Base-by-base conservation (phyloP, 2,797 vertebrate species). In the Neosalanx taihuensis region DNA sequence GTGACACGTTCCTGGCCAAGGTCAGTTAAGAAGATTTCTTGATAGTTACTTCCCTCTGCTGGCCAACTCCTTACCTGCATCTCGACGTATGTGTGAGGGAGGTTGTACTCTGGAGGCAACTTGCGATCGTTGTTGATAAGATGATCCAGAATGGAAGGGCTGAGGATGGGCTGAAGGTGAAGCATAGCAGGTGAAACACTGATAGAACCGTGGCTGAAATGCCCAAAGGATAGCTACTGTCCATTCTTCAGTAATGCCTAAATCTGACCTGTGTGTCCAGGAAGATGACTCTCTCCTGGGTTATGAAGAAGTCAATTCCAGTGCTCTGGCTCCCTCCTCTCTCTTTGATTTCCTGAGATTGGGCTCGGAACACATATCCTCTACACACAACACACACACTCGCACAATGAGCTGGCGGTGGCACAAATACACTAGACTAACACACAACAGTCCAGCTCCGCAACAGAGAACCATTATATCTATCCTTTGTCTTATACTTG, bases 51-150 rank as follows among this genome's bases (percentile, higher is more conserved):
- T 63, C 75, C 77, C 66, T 37, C 81, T 81, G 37, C 49, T 80
- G 68, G 75, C 31, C 18, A 17, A n/a, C 12, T 23, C 81, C 90
- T 87, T 71, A 96, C 95, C 95, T 97, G 96, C 95, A 97, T 96
- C 83, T 97, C 96, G 17, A 97, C 93, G 0, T 97, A 97, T 1
- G 94, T 96, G 81, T 97, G 96, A 30, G 96, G 96, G 4, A 97
- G 94, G 83, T 91, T 96, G 85, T 96, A 97, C 81, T 97, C 96
- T 0, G 95, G 96, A 12, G 96, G 96, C 67, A 97, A 81, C 76
- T 97, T 97, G 37, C 95, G 92, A 77, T 97, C 95, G 0, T 97
- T 97, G 84, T 97, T 97, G 84, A 97, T 97, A 64, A 97, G 93
- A 74, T 97, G 95, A 77, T 97, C 95, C 71, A 97, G 78, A 79